Evolutionary conservation across 2,113 vertebrate genomes (phyloP).

Genomic region (Cryptotis parvus): DNA sequence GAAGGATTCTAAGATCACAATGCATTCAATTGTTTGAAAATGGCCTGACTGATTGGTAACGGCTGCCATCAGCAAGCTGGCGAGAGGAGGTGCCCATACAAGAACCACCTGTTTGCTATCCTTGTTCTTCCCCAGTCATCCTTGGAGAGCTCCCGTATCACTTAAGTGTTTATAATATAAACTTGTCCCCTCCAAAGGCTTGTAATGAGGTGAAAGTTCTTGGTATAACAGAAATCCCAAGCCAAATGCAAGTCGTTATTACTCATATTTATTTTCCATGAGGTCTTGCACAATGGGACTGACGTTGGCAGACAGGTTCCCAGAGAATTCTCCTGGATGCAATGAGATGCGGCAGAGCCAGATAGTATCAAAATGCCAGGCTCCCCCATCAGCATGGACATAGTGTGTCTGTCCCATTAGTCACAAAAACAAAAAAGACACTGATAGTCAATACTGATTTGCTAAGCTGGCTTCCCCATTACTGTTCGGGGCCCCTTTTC

Average conservation of each 20-base stretch:
- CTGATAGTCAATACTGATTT: neutral
- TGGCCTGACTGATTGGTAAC: neutral
- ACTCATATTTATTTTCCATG: neutral
- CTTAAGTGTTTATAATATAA: constrained; percentile 6
- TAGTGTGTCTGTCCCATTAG: constrained; percentile 21
- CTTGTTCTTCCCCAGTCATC: neutral
- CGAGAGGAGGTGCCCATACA: neutral
- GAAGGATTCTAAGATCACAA: constrained; percentile 34
- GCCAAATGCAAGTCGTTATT: constrained; percentile 13
- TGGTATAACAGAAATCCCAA: neutral
- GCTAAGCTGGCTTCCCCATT: neutral
- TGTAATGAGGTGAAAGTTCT: constrained; percentile 30
- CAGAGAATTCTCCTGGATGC: constrained; percentile 52
- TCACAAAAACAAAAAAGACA: neutral
- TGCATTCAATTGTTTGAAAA: constrained; percentile 13
- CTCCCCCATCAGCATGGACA: neutral
- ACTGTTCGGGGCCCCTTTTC: neutral
- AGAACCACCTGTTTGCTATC: constrained; percentile 2
- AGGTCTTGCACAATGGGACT: neutral
- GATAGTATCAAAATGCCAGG: constrained; percentile 43
- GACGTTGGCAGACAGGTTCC: constrained; percentile 9
- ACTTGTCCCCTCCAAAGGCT: constrained; percentile 13
- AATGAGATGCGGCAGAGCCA: constrained; percentile 12
- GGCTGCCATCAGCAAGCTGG: neutral
- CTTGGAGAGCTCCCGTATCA: constrained; percentile 12